A percentile compares a stretch with the other conserved stretches of the same genome.
Conservation (phyloP, 2,113 vertebrate genomes). For the Hemicordylus capensis region DNA sequence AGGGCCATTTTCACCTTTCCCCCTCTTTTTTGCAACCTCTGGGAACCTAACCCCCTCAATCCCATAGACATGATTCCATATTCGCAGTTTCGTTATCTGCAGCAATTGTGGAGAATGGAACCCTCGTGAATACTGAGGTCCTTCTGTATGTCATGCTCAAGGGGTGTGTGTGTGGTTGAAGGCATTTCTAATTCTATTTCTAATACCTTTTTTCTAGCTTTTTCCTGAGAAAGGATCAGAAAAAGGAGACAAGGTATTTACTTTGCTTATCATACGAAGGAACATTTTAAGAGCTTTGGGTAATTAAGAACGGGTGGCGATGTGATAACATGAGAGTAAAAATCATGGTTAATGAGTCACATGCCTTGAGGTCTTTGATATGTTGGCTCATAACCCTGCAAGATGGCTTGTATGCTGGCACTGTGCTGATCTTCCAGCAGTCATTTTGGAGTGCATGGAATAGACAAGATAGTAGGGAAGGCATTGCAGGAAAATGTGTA, state of each 20-base stretch:
- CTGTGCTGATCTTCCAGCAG: not conserved
- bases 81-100: too few species aligned
- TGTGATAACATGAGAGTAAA: not conserved
- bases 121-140: too few species aligned
- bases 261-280: constrained; percentile 32
- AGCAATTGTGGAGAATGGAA: too few species aligned
- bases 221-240: constrained; percentile 95
- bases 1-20: too few species aligned
- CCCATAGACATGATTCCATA: too few species aligned
- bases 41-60: too few species aligned
- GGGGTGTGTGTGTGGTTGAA: too few species aligned
- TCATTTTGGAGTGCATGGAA: not conserved
- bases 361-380: not conserved
- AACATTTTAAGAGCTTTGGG: not conserved
- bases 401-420: not conserved
- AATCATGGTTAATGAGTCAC: constrained; percentile 2
- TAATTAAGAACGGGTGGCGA: not conserved
- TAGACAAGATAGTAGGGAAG: not conserved
- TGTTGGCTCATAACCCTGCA: not conserved
- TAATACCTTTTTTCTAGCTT: constrained; percentile 80
- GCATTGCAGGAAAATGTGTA: not conserved
- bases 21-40: too few species aligned
- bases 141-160: too few species aligned
- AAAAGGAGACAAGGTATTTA: constrained; percentile 92
- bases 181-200: constrained; percentile 11